These are phyloP conservation scores for Oophaga sylvatica DNA, from an alignment of 2,797 vertebrate species.

Conservation along the genomic window DNA sequence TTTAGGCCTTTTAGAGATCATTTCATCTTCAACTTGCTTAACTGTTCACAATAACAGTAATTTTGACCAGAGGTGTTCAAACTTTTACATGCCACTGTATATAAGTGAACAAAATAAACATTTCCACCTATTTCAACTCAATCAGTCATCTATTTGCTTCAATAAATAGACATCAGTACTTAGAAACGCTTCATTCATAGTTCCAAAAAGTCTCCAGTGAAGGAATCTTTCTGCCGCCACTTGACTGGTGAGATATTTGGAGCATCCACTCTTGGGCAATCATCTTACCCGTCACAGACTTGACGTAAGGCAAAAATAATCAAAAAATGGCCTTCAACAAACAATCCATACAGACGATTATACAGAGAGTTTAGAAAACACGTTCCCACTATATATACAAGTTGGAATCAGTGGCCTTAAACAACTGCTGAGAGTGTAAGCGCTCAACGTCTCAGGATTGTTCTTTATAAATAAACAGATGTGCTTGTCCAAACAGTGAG, in stretches of 20 bases:
- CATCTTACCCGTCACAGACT: constrained; percentile 31
- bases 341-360: constrained; percentile 69
- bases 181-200: neutral
- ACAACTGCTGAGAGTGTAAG: constrained; percentile 67
- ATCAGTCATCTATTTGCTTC: neutral
- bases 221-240: neutral
- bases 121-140: neutral
- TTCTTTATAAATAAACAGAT: constrained; percentile 77
- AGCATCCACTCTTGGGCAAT: constrained; percentile 41
- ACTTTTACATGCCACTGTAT: too few relatives aligned
- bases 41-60: too few relatives aligned
- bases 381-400: constrained; percentile 63
- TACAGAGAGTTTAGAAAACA: constrained; percentile 69
- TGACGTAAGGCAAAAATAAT: constrained; percentile 56
- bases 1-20: too few relatives aligned
- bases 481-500: constrained; percentile 73
- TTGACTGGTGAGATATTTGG: constrained; percentile 18
- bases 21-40: too few relatives aligned
- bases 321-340: constrained; percentile 63
- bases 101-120: neutral
- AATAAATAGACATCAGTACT: neutral
- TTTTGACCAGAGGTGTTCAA: too few relatives aligned
- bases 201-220: constrained; percentile 5
- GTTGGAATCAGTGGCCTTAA: constrained; percentile 68
- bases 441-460: constrained; percentile 70